Conservation (phyloP, 1,140 invertebrate genomes). For the Drosophila seguyi region DNA sequence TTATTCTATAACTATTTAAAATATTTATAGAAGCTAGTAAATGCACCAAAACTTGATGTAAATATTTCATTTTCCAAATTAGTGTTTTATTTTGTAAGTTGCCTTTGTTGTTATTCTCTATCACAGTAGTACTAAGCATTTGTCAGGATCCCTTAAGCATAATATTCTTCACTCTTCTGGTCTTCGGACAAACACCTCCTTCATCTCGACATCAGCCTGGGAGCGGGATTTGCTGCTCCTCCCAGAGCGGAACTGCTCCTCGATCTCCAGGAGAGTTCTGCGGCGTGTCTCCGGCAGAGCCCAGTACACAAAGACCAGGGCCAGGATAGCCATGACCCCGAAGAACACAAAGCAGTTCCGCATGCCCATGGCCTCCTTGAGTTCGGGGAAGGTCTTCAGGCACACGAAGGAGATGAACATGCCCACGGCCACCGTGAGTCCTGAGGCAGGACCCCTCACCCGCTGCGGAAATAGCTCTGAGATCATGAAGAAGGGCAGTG, state of each 20-base stretch:
- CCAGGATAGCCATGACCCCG: slow-evolving; percentile 88
- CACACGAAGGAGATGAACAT: slow-evolving; percentile 91
- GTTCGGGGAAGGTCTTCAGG: slow-evolving; percentile 90
- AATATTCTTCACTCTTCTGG: slow-evolving; percentile 8
- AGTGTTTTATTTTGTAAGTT: slow-evolving; percentile 2
- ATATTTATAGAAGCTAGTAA: slow-evolving; percentile 1
- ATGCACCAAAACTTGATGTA: neutral
- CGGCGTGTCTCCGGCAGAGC: slow-evolving; percentile 93
- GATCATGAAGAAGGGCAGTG: slow-evolving; percentile 91
- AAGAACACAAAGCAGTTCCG: slow-evolving; percentile 91
- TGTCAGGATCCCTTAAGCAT: slow-evolving; percentile 5
- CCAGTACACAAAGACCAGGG: slow-evolving; percentile 89
- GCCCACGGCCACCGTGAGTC: slow-evolving; percentile 88
- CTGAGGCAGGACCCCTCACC: slow-evolving; percentile 89
- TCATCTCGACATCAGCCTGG: slow-evolving; percentile 59
- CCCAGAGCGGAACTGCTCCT: slow-evolving; percentile 86
- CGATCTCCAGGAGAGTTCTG: slow-evolving; percentile 90
- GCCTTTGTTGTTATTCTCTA: slow-evolving; percentile 30
- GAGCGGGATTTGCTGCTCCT: neutral
- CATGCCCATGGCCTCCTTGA: slow-evolving; percentile 87
- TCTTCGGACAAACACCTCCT: slow-evolving; percentile 57
- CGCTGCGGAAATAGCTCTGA: slow-evolving; percentile 90
- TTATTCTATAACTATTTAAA: slow-evolving; percentile 3
- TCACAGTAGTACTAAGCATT: slow-evolving; percentile 58
- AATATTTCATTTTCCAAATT: neutral